A percentile compares a stretch with the other conserved stretches of the same genome.
phyloP scores from a whole-genome alignment of 1,140 invertebrate genomes.

The Thalassaphorura encarpata region DNA sequence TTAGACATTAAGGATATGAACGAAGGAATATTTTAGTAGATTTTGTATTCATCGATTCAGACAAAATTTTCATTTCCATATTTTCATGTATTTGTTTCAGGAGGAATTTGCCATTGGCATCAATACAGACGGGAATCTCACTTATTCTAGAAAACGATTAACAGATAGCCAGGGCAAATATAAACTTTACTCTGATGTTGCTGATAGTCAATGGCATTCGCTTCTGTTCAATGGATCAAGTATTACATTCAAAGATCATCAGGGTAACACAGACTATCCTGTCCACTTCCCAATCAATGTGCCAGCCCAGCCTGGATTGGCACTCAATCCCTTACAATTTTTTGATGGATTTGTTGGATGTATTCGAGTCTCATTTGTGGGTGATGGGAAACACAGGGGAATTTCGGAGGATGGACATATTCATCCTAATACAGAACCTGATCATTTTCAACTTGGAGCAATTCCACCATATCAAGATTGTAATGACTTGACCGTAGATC shows the following conservation, averaged over 20 bases:
- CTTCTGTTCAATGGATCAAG: constrained; percentile 17
- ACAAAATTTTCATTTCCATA: not conserved
- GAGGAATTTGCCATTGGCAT: constrained; percentile 15
- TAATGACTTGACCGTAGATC: constrained; percentile 10
- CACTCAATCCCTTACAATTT: constrained; percentile 10
- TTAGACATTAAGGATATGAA: too few relatives aligned
- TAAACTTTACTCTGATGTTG: constrained; percentile 6
- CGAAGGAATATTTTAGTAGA: too few relatives aligned
- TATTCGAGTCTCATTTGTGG: constrained; percentile 4
- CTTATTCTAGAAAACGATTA: constrained; percentile 8
- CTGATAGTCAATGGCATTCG: constrained; percentile 29
- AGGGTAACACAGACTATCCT: not conserved
- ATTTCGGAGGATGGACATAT: not conserved
- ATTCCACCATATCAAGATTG: constrained; percentile 12
- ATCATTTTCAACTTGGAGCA: constrained; percentile 5
- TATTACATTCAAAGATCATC: constrained; percentile 12
- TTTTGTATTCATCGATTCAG: not conserved
- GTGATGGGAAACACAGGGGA: not conserved
- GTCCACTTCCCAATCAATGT: not conserved
- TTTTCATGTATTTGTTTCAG: constrained; percentile 5
- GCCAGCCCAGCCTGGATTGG: not conserved
- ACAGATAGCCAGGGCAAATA: not conserved
- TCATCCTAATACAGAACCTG: not conserved
- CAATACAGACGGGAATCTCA: constrained; percentile 20
- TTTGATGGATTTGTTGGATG: constrained; percentile 33